Percentiles rank a stretch among this genome's conserved stretches.
These are phyloP conservation scores for Antrozous pallidus DNA, from an alignment of 2,797 vertebrate species.

Conservation along the genomic window DNA sequence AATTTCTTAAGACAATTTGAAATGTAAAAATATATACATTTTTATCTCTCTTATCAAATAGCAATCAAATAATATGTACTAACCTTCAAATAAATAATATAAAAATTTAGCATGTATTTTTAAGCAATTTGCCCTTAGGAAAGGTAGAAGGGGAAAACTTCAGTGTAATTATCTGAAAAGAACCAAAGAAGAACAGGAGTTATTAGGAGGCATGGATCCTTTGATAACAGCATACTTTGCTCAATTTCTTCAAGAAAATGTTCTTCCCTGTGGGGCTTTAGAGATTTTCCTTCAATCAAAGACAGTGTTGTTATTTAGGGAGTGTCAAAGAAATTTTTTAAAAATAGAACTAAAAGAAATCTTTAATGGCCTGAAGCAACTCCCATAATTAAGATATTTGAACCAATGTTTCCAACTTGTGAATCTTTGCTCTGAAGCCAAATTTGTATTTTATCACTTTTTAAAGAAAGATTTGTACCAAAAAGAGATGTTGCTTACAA, in stretches of 20 bases:
- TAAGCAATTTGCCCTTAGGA: background rate
- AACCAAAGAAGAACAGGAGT: background rate
- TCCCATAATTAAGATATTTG: slow-evolving; percentile 2
- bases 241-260: background rate
- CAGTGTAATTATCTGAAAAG: slow-evolving; percentile 4
- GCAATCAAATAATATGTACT: background rate
- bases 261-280: background rate
- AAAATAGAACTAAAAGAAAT: background rate
- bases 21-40: background rate
- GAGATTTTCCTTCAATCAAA: background rate
- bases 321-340: background rate
- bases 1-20: background rate
- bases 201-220: background rate
- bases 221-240: background rate
- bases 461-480: background rate
- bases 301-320: background rate
- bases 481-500: background rate
- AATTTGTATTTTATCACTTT: slow-evolving; percentile 27
- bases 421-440: slow-evolving; percentile 42
- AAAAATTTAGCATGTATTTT: background rate
- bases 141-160: background rate
- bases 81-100: background rate
- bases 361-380: background rate
- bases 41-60: background rate
- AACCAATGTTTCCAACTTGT: background rate